These are phyloP conservation scores for Neuroterus valhalla DNA, from an alignment of 1,140 invertebrate species.

Conservation along the genomic window DNA sequence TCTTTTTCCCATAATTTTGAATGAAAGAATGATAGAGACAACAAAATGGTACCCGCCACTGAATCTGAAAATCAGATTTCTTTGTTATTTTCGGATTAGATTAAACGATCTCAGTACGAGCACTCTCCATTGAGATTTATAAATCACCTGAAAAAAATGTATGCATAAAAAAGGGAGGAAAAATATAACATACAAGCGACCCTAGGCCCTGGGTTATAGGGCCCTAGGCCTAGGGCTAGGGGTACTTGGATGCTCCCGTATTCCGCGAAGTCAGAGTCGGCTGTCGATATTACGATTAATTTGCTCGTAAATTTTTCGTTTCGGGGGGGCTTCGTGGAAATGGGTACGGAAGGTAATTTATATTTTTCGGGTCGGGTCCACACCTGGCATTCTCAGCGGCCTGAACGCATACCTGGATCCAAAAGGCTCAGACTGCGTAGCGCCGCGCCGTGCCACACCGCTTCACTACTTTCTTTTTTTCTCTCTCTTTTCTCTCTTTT, in stretches of 20 bases:
- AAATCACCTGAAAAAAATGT: slow-evolving; percentile 21
- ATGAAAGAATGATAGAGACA: too few species aligned
- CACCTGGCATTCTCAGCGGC: slow-evolving; percentile 67
- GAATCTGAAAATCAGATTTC: background rate
- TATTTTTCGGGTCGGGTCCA: slow-evolving; percentile 61
- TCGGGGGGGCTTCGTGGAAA: slow-evolving; percentile 63
- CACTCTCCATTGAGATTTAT: slow-evolving; percentile 6
- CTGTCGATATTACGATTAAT: slow-evolving; percentile 73
- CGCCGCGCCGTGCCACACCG: slow-evolving; percentile 43
- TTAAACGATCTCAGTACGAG: slow-evolving; percentile 7
- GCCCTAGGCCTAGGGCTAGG: background rate
- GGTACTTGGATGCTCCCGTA: slow-evolving; percentile 24
- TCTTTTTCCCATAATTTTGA: too few species aligned
- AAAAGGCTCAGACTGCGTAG: slow-evolving; percentile 62
- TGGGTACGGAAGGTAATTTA: slow-evolving; percentile 66
- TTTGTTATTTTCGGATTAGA: slow-evolving; percentile 4
- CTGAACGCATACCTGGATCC: slow-evolving; percentile 52
- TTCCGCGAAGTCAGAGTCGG: slow-evolving; percentile 36
- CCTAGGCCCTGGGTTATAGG: background rate
- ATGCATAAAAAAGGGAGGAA: slow-evolving; percentile 19
- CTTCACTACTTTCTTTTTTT: slow-evolving; percentile 33
- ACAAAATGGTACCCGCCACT: too few species aligned
- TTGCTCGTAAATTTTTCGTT: slow-evolving; percentile 70
- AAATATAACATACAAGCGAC: slow-evolving; percentile 14
- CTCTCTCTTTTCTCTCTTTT: slow-evolving; percentile 14